These are phyloP conservation scores for Liolophura sinensis DNA, from an alignment of 1,140 invertebrate genomes.

Conservation along the genomic window DNA sequence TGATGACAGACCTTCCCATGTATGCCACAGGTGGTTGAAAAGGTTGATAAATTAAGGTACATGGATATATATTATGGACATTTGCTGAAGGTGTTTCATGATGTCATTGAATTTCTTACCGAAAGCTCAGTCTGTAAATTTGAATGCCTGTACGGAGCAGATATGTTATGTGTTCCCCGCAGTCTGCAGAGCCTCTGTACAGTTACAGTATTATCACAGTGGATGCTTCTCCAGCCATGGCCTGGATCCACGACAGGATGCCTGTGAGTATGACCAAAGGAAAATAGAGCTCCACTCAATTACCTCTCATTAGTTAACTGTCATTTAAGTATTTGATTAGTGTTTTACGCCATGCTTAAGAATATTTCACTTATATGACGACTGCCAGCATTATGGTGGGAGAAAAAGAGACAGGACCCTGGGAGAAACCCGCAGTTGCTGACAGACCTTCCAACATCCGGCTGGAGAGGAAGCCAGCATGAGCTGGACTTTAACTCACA, in stretches of 20 bases:
- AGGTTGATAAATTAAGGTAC: too few relatives aligned
- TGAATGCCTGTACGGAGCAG: too few relatives aligned
- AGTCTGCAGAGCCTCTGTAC: slow-evolving; percentile 66
- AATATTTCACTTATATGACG: too few relatives aligned
- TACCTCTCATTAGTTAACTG: not conserved
- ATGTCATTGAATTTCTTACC: not conserved
- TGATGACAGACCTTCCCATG: too few relatives aligned
- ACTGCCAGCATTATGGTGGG: too few relatives aligned
- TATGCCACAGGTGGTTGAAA: too few relatives aligned
- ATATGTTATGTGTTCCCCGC: slow-evolving; percentile 21
- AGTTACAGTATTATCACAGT: slow-evolving; percentile 80
- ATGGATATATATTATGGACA: not conserved
- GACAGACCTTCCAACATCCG: too few relatives aligned
- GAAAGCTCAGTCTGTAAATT: not conserved
- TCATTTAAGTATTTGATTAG: not conserved
- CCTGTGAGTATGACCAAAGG: slow-evolving; percentile 59
- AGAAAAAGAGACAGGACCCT: too few relatives aligned
- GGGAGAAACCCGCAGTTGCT: too few relatives aligned
- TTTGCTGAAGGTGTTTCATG: not conserved
- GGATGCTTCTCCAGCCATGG: slow-evolving; percentile 70
- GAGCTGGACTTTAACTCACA: too few relatives aligned
- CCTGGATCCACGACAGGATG: slow-evolving; percentile 79
- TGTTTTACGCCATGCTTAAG: too few relatives aligned
- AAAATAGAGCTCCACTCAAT: not conserved
- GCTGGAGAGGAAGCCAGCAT: too few relatives aligned